A percentile compares a stretch with the other conserved stretches of the same genome.
These are phyloP conservation scores for Drosophila chauvacae DNA, from an alignment of 1,140 invertebrate genomes.

Conservation along the genomic window DNA sequence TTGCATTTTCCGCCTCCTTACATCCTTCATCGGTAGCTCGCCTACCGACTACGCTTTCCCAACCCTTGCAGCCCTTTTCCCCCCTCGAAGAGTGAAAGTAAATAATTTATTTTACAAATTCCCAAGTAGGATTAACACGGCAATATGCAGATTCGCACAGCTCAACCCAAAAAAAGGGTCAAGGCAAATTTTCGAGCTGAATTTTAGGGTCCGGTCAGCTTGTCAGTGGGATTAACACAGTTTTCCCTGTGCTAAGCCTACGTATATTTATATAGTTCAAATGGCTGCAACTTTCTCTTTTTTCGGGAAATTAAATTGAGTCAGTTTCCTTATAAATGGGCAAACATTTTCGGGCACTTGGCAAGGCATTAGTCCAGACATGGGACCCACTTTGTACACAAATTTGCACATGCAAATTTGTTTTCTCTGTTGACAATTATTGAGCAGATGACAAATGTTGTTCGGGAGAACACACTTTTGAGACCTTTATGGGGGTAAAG, in stretches of 20 bases:
- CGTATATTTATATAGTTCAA: slow-evolving; percentile 80
- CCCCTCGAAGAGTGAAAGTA: slow-evolving; percentile 42
- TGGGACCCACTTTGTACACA: slow-evolving; percentile 29
- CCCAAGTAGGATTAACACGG: slow-evolving; percentile 80
- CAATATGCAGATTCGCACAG: slow-evolving; percentile 73
- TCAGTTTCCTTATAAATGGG: slow-evolving; percentile 75
- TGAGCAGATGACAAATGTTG: slow-evolving; percentile 75
- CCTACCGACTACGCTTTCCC: slow-evolving; percentile 17
- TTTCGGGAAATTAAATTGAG: slow-evolving; percentile 78
- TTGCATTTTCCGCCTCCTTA: not conserved
- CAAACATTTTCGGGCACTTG: slow-evolving; percentile 69
- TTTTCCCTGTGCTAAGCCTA: slow-evolving; percentile 67
- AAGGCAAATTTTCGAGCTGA: slow-evolving; percentile 28
- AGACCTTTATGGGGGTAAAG: slow-evolving; percentile 6
- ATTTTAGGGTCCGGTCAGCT: slow-evolving; percentile 39
- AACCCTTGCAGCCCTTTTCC: slow-evolving; percentile 18
- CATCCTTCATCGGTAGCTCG: slow-evolving; percentile 9
- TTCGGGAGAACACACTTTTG: slow-evolving; percentile 12
- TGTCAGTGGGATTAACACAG: slow-evolving; percentile 63
- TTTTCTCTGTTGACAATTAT: slow-evolving; percentile 69
- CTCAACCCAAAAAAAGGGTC: slow-evolving; percentile 65
- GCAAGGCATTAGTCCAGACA: slow-evolving; percentile 54
- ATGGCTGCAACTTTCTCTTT: slow-evolving; percentile 51
- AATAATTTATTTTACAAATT: slow-evolving; percentile 83
- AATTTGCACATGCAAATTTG: slow-evolving; percentile 34